Conservation (phyloP, 2,888 invertebrate species). For the Drosophila koepferae region DNA sequence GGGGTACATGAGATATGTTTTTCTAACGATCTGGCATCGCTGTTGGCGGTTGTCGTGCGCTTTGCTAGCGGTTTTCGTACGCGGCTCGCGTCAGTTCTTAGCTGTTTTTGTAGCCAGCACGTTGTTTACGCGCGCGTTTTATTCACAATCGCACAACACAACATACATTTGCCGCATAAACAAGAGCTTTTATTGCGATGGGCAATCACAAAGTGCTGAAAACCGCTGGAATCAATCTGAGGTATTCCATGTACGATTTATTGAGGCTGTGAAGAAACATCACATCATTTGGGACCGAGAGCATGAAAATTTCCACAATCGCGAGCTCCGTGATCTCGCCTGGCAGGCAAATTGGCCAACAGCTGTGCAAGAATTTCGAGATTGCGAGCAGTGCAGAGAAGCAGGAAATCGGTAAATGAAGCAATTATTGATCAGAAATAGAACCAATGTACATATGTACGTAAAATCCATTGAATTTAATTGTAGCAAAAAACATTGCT, state of each 20-base stretch:
- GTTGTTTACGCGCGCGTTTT: conserved; percentile 54
- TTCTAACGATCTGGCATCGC: conserved; percentile 44
- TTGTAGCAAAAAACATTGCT: conserved; percentile 60
- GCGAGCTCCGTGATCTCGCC: conserved; percentile 66
- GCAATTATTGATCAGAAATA: neutral
- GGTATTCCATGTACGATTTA: conserved; percentile 74
- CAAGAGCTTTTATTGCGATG: conserved; percentile 44
- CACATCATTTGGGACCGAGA: conserved; percentile 68
- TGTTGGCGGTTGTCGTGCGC: conserved; percentile 50
- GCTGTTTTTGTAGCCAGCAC: conserved; percentile 59
- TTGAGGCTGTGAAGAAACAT: conserved; percentile 62
- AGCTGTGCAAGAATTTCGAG: conserved; percentile 57
- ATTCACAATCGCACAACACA: conserved; percentile 7
- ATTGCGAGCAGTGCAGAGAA: conserved; percentile 49
- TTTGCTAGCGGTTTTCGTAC: conserved; percentile 54
- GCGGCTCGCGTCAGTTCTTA: conserved; percentile 44
- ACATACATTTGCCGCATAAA: conserved; percentile 22
- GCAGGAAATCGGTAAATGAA: conserved; percentile 62
- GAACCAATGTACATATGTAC: neutral
- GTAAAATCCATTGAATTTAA: neutral
- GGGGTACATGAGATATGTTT: neutral
- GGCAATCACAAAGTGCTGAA: conserved; percentile 70
- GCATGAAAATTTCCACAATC: conserved; percentile 68
- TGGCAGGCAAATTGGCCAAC: conserved; percentile 69
- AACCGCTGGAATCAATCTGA: conserved; percentile 56